Percentiles rank a stretch among this genome's conserved stretches.
Conservation (phyloP, 2,888 invertebrate genomes). For the Cremastinae sp. region DNA sequence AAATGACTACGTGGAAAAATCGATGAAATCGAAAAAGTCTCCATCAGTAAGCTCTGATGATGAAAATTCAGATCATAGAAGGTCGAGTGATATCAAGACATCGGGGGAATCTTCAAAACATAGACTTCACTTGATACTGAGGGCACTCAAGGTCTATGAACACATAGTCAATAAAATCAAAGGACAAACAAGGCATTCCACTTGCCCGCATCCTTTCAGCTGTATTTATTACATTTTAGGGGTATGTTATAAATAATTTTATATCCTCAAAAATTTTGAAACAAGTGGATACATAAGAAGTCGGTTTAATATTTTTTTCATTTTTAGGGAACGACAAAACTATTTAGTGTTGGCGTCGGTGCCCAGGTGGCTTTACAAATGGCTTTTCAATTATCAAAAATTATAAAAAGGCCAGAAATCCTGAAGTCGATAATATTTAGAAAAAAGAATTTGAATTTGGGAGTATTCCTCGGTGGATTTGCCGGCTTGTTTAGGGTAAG, state of each 20-base stretch:
- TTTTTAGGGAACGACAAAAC: constrained; percentile 82
- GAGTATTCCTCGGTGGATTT: constrained; percentile 86
- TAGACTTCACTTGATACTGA: constrained; percentile 77
- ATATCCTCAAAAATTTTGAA: constrained; percentile 9
- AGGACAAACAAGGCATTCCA: constrained; percentile 79
- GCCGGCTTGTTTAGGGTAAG: constrained; percentile 85
- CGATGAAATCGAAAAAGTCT: no score
- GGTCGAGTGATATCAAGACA: constrained; percentile 41
- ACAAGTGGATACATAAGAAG: not conserved
- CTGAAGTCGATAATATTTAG: constrained; percentile 82
- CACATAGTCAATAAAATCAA: constrained; percentile 81
- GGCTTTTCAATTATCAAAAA: constrained; percentile 82
- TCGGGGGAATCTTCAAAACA: constrained; percentile 69
- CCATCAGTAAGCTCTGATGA: constrained; percentile 39
- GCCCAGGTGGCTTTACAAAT: constrained; percentile 84
- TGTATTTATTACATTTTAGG: constrained; percentile 83
- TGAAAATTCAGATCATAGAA: constrained; percentile 14
- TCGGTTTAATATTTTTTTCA: constrained; percentile 38
- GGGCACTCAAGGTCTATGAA: constrained; percentile 80
- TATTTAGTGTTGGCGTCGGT: constrained; percentile 84
- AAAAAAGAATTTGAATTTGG: constrained; percentile 83
- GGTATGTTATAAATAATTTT: constrained; percentile 75
- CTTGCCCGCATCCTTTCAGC: constrained; percentile 85
- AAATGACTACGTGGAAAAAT: constrained; percentile 73
- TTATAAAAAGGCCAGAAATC: constrained; percentile 81